Conservation (phyloP, 2,888 invertebrate genomes). For the Trichopria drosophilae region DNA sequence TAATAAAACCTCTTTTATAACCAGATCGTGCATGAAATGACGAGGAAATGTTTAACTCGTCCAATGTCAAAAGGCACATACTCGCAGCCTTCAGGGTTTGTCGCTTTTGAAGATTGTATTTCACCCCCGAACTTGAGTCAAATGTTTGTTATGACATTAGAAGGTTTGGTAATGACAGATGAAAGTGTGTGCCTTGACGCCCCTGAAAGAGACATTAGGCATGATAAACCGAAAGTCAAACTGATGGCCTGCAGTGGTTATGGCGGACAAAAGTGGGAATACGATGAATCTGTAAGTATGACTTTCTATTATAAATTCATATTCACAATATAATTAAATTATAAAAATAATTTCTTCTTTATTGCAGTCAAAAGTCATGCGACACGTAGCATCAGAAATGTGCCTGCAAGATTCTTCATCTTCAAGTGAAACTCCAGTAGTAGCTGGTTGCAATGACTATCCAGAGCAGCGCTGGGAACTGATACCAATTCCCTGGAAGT, state of each 20-base stretch:
- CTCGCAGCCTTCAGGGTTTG: slow-evolving; percentile 73
- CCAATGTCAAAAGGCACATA: slow-evolving; percentile 65
- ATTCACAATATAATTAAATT: slow-evolving; percentile 2
- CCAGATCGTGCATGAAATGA: slow-evolving; percentile 63
- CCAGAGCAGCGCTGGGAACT: slow-evolving; percentile 71
- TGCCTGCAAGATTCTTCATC: slow-evolving; percentile 63
- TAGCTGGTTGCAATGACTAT: slow-evolving; percentile 64
- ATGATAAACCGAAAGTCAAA: slow-evolving; percentile 67
- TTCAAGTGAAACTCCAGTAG: slow-evolving; percentile 62
- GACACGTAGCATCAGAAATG: slow-evolving; percentile 63
- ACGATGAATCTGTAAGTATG: slow-evolving; percentile 58
- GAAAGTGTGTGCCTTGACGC: slow-evolving; percentile 85
- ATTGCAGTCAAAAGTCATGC: slow-evolving; percentile 59
- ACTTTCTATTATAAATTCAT: background rate
- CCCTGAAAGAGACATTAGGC: slow-evolving; percentile 60
- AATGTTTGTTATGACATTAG: slow-evolving; percentile 71
- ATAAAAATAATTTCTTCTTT: slow-evolving; percentile 38
- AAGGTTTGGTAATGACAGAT: slow-evolving; percentile 80
- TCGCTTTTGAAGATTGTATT: slow-evolving; percentile 69
- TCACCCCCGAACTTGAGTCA: slow-evolving; percentile 66
- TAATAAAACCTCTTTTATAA: slow-evolving; percentile 24
- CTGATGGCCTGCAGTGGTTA: slow-evolving; percentile 74
- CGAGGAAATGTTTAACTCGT: slow-evolving; percentile 67
- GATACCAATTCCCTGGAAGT: slow-evolving; percentile 71
- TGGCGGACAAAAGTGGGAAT: slow-evolving; percentile 73